A percentile compares a stretch with the other conserved stretches of the same genome.
Conservation (phyloP, 2,797 vertebrate species). For the Sebastes aleutianus region DNA sequence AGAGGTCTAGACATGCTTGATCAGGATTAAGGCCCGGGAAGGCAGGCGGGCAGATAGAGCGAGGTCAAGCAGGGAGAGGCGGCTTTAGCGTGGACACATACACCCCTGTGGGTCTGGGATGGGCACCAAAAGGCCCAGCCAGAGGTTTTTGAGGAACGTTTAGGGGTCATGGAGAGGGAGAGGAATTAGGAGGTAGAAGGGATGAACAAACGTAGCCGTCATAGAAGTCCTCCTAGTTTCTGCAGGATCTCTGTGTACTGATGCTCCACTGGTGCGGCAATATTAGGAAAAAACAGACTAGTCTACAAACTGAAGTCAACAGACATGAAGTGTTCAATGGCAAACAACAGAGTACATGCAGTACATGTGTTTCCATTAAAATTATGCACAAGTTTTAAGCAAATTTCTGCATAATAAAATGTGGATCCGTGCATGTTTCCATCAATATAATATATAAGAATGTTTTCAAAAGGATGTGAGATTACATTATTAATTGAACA, state of each 20-base stretch:
- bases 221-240: slow-evolving; percentile 32
- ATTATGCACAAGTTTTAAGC: neutral
- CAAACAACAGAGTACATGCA: too few species aligned
- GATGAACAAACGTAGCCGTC: slow-evolving; percentile 16
- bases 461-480: too few species aligned
- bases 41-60: slow-evolving; percentile 37
- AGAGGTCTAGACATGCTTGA: slow-evolving; percentile 85
- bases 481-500: too few species aligned
- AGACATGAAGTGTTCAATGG: neutral
- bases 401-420: neutral
- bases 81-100: slow-evolving; percentile 55
- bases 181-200: slow-evolving; percentile 30
- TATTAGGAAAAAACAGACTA: neutral
- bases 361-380: neutral
- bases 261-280: neutral
- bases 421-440: neutral
- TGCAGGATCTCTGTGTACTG: neutral
- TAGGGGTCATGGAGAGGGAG: slow-evolving; percentile 21
- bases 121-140: slow-evolving; percentile 39
- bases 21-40: slow-evolving; percentile 79
- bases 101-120: slow-evolving; percentile 37
- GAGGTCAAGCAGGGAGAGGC: slow-evolving; percentile 66
- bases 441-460: neutral
- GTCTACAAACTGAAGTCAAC: neutral
- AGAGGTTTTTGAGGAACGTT: slow-evolving; percentile 57